A percentile compares a stretch with the other conserved stretches of the same genome.
Conservation (phyloP, 2,797 vertebrate genomes). For the Sardinella longiceps region DNA sequence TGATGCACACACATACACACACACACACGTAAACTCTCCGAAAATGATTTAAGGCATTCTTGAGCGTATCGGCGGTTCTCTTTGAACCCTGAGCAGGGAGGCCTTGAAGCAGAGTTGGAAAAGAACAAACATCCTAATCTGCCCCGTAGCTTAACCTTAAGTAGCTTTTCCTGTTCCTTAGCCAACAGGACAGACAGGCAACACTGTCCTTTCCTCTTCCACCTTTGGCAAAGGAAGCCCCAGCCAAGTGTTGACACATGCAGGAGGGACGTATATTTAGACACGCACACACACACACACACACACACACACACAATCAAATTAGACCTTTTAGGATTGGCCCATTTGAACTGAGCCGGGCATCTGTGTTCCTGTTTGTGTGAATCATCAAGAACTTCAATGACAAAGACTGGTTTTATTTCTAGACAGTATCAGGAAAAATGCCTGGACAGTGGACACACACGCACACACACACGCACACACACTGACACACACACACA, state of each 20-base stretch:
- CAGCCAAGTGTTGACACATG: background rate
- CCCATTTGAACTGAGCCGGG: too few species aligned
- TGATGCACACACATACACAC: background rate
- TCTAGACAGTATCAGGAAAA: too few species aligned
- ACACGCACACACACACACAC: background rate
- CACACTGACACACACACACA: too few species aligned
- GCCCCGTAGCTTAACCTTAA: background rate
- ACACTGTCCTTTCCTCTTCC: background rate
- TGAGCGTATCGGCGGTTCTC: background rate
- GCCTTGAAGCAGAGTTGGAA: background rate
- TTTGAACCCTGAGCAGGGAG: background rate
- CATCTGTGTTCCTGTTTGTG: too few species aligned
- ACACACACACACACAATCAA: background rate
- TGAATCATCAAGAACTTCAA: too few species aligned
- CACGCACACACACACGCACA: background rate
- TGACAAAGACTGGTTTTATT: too few species aligned
- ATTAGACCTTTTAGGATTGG: too few species aligned
- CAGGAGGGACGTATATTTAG: background rate
- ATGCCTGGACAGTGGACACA: background rate
- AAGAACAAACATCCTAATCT: background rate
- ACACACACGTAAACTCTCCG: background rate
- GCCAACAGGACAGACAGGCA: background rate
- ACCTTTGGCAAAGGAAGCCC: background rate
- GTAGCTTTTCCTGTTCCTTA: slow-evolving; percentile 3
- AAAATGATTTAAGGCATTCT: background rate